Conservation (phyloP, 2,797 vertebrate species). For the Sebastes taczanowskii region DNA sequence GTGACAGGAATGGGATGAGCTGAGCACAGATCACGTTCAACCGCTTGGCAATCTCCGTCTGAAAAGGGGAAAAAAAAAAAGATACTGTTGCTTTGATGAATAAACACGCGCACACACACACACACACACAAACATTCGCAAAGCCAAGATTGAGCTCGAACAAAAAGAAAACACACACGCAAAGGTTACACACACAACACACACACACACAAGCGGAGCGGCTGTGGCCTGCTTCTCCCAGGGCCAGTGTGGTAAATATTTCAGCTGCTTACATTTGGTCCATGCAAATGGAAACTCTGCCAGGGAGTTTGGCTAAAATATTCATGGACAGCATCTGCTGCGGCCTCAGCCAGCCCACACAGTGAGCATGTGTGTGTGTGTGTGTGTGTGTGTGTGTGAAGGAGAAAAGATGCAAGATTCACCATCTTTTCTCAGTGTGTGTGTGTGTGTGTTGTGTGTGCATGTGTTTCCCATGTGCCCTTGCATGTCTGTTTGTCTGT, state of each 20-base stretch:
- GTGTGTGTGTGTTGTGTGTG: slow-evolving; percentile 7
- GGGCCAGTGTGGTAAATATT: slow-evolving; percentile 84
- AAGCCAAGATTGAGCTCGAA: too few species aligned
- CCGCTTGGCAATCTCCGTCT: slow-evolving; percentile 91
- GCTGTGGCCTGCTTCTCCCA: slow-evolving; percentile 66
- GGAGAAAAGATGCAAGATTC: slow-evolving; percentile 14
- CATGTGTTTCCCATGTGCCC: slow-evolving; percentile 9
- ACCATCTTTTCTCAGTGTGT: slow-evolving; percentile 1
- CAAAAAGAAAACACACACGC: neutral
- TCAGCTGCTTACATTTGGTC: slow-evolving; percentile 86
- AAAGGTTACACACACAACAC: slow-evolving; percentile 9
- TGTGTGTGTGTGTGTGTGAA: neutral
- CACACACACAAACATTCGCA: neutral
- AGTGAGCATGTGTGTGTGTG: slow-evolving; percentile 32
- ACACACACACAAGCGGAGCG: slow-evolving; percentile 21
- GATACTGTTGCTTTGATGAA: slow-evolving; percentile 69
- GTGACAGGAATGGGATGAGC: slow-evolving; percentile 86
- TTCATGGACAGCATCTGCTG: slow-evolving; percentile 86
- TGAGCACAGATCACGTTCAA: slow-evolving; percentile 88
- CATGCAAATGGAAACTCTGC: slow-evolving; percentile 84
- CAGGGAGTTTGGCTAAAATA: slow-evolving; percentile 82
- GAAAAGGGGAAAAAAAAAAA: slow-evolving; percentile 32
- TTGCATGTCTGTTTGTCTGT: slow-evolving; percentile 16
- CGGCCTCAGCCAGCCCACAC: slow-evolving; percentile 76
- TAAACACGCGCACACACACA: slow-evolving; percentile 38